These are phyloP conservation scores for Pollachius pollachius DNA, from an alignment of 2,113 vertebrate species.

Conservation along the genomic window DNA sequence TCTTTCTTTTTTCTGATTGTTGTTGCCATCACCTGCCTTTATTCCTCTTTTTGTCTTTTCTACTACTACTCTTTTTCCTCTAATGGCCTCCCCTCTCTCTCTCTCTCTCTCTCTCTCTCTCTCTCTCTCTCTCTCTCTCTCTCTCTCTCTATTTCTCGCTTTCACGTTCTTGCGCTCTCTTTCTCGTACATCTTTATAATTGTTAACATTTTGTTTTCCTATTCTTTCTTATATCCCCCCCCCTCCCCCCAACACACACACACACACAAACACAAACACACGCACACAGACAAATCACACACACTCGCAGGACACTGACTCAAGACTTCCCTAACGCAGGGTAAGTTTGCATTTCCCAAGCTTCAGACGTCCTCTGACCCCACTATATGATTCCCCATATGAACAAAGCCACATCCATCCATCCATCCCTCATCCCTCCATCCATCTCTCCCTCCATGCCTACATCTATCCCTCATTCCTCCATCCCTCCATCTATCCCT, in stretches of 20 bases:
- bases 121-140: not conserved
- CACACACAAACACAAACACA: not conserved
- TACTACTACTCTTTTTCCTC: not conserved
- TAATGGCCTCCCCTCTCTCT: not conserved
- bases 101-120: not conserved
- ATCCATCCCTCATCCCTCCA: not conserved
- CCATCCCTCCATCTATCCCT: too few species aligned
- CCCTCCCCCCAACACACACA: not conserved
- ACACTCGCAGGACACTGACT: slow-evolving; percentile 10
- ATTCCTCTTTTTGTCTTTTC: slow-evolving; percentile 16
- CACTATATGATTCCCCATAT: slow-evolving; percentile 22
- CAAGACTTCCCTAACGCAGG: slow-evolving; percentile 12
- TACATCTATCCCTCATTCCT: too few species aligned
- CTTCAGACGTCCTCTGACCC: not conserved
- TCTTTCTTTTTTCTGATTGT: not conserved
- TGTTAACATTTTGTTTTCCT: not conserved
- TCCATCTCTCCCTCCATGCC: too few species aligned
- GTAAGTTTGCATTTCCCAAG: slow-evolving; percentile 8
- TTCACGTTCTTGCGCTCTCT: not conserved
- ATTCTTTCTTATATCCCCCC: slow-evolving; percentile 5
- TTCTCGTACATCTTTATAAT: too few species aligned
- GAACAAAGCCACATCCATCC: not conserved
- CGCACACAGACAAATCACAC: slow-evolving; percentile 5
- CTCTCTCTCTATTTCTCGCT: not conserved
- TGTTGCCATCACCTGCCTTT: slow-evolving; percentile 3